Percentiles rank a stretch among this genome's conserved stretches.
phyloP scores from a whole-genome alignment of 2,113 vertebrate genomes.

The Furnarius figulus region DNA sequence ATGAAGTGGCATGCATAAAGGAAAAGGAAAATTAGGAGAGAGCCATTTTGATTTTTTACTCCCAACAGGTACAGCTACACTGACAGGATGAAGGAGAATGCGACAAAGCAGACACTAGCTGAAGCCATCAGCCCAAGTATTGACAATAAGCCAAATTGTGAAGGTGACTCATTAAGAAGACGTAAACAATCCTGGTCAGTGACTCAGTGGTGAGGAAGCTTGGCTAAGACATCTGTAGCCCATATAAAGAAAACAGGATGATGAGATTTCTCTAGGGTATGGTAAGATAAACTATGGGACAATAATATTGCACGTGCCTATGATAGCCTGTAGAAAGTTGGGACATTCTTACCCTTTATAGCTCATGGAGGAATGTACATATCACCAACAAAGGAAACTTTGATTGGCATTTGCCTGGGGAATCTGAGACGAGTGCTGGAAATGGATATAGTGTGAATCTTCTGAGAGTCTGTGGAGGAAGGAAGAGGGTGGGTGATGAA shows the following conservation, averaged over 20 bases:
- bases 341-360: slow-evolving; percentile 61
- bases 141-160: slow-evolving; percentile 42
- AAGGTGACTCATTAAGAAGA: slow-evolving; percentile 66
- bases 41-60: slow-evolving; percentile 38
- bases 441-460: slow-evolving; percentile 63
- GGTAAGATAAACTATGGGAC: slow-evolving; percentile 71
- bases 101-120: slow-evolving; percentile 1
- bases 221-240: slow-evolving; percentile 71
- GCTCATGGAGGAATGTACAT: slow-evolving; percentile 46
- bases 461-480: slow-evolving; percentile 61
- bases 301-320: slow-evolving; percentile 70
- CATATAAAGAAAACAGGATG: slow-evolving; percentile 77
- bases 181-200: slow-evolving; percentile 30
- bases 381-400: slow-evolving; percentile 52
- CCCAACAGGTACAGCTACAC: not conserved
- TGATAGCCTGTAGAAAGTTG: slow-evolving; percentile 57
- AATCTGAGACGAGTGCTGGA: slow-evolving; percentile 37
- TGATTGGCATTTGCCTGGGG: slow-evolving; percentile 50
- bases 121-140: not conserved
- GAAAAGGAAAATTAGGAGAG: slow-evolving; percentile 6
- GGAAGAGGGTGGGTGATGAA: slow-evolving; percentile 51
- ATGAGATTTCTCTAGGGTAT: slow-evolving; percentile 67
- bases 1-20: not conserved
- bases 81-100: slow-evolving; percentile 47
- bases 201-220: slow-evolving; percentile 65